Evolutionary conservation across 2,113 vertebrate genomes (phyloP).

Genomic region (Elaphurus davidianus): DNA sequence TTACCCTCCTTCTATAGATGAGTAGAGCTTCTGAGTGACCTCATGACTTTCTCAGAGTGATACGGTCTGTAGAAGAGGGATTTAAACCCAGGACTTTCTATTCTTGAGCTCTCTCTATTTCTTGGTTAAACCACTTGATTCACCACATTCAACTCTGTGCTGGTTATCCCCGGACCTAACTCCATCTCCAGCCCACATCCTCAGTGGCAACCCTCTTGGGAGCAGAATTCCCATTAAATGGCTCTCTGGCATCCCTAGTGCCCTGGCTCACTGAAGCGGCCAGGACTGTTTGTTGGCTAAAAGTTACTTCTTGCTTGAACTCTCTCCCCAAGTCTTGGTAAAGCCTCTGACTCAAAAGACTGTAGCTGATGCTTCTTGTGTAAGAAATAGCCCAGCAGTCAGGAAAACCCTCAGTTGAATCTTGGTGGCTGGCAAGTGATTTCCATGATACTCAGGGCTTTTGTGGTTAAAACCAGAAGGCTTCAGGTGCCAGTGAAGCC

Average conservation of each 20-base stretch:
- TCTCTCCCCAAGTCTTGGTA: background rate
- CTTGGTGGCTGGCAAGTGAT: background rate
- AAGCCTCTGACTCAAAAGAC: background rate
- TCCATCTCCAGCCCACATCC: background rate
- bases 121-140: background rate
- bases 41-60: background rate
- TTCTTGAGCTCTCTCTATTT: background rate
- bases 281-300: background rate
- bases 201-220: fast-evolving
- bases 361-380: background rate
- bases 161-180: background rate
- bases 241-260: background rate
- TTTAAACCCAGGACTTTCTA: background rate
- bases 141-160: background rate
- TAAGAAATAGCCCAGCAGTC: background rate
- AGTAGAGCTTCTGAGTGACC: background rate
- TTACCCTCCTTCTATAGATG: background rate
- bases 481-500: background rate
- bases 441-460: background rate
- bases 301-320: background rate
- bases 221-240: background rate
- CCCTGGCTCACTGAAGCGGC: background rate
- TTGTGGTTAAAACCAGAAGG: constrained; percentile 14
- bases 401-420: background rate
- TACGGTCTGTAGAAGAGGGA: background rate